Base-by-base conservation (phyloP, 2,888 invertebrate species). In the Mythimna albipuncta region DNA sequence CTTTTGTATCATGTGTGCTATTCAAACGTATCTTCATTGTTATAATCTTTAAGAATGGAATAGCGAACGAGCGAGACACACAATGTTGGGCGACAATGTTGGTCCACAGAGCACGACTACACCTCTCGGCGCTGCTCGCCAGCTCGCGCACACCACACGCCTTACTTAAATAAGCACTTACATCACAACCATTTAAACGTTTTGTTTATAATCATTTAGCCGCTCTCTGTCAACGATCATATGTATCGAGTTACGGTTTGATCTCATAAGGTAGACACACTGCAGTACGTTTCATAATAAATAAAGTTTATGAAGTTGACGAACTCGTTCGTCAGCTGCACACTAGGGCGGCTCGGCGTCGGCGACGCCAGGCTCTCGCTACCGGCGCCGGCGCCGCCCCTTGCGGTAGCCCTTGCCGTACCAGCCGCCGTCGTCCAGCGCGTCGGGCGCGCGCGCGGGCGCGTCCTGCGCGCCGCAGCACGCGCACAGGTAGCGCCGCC, bases 401-500 rank as follows among this genome's bases (percentile, higher is more conserved):
- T 98, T 98, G 86, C 98, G 97, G 93, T 98, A 98, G 10, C 98
- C 98, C 96, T 98, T 98, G 79, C 98, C 98, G 95, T 98, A 98
- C 98, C 98, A 98, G 65, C 98, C 98, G 87, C 90, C 92, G 82
- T 88, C 91, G 88, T 89, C 93, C 32, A 16, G 83, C 75, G 71
- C 69, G 69, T 84, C 61, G 57, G 63, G 66, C 72, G 64, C 63
- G 76, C 97, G 97, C 63, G 69, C 65, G 63, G 69, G 76, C 72
- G 72, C 65, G 65, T 77, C 73, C 64, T 66, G 87, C 62, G 96
- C 87, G 70, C 87, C 97, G 93, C 97, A 97, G 92, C 98, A 97
- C 77, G 97, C 96, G 93, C 98, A 97, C 87, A 97, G 97, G 92
- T 97, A 97, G 82, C 96, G 96, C 86, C 97, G 97, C 13, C 93